A percentile compares a stretch with the other conserved stretches of the same genome.
Conservation (phyloP, 1,140 invertebrate species). For the Mycetomoellerius zeteki region DNA sequence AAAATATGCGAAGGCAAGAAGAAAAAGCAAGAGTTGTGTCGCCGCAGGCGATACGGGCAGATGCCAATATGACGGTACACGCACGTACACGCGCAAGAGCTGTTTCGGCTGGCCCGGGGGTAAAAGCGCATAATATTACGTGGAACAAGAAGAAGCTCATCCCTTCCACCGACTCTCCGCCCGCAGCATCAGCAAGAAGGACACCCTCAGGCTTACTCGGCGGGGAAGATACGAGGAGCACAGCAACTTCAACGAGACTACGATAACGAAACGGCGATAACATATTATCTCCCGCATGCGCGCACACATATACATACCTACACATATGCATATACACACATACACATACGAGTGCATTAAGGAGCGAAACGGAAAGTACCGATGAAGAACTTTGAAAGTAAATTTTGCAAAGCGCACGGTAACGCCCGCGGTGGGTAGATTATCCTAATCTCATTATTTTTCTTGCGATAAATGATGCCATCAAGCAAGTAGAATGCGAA, state of each 20-base stretch:
- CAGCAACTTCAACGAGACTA: constrained; percentile 37
- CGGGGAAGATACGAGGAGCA: constrained; percentile 39
- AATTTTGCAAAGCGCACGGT: constrained; percentile 69
- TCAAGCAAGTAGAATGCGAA: constrained; percentile 53
- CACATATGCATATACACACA: too few relatives aligned
- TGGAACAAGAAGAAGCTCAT: constrained; percentile 68
- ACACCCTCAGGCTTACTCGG: constrained; percentile 47
- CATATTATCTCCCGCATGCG: constrained; percentile 33
- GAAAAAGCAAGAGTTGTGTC: constrained; percentile 63
- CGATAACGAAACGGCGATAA: constrained; percentile 61
- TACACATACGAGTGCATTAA: neutral
- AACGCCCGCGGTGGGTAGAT: constrained; percentile 52
- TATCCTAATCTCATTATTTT: constrained; percentile 65
- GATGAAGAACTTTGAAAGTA: constrained; percentile 70
- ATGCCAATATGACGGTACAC: constrained; percentile 61
- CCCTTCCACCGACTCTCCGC: neutral
- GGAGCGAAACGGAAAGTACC: constrained; percentile 58
- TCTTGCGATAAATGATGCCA: constrained; percentile 64
- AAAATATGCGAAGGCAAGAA: constrained; percentile 52
- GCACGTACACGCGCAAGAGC: constrained; percentile 65
- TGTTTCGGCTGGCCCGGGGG: constrained; percentile 80
- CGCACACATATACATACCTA: neutral
- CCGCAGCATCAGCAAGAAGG: constrained; percentile 22
- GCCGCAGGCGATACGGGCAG: constrained; percentile 62
- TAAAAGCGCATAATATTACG: constrained; percentile 79